phyloP scores from a whole-genome alignment of 2,888 invertebrate species.

The Caenorhabditis afra region DNA sequence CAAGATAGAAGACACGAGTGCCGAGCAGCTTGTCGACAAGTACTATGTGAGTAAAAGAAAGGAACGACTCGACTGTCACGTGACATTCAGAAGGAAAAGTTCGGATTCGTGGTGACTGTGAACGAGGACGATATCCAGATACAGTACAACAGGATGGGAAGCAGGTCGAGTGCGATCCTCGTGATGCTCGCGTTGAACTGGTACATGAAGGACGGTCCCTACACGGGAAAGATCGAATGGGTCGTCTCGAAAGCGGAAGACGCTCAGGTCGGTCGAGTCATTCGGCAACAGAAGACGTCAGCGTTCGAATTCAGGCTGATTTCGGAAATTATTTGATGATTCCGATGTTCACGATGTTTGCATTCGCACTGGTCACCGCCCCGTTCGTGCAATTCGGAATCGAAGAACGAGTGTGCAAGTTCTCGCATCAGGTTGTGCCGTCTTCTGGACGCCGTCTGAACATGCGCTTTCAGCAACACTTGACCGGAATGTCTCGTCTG shows the following conservation, averaged over 20 bases:
- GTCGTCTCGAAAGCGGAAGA: constrained; percentile 15
- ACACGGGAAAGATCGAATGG: constrained; percentile 12
- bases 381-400: constrained; percentile 29
- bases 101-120: constrained; percentile 29
- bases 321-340: not conserved
- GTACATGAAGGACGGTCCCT: constrained; percentile 16
- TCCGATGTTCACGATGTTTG: constrained; percentile 17
- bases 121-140: not conserved
- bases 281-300: too few species aligned
- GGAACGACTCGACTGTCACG: not conserved
- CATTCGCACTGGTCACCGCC: constrained; percentile 27
- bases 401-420: constrained; percentile 31
- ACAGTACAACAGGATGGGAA: constrained; percentile 1
- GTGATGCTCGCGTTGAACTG: constrained; percentile 22
- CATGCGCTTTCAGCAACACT: not conserved
- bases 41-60: constrained; percentile 15
- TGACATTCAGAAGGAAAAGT: constrained; percentile 17
- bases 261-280: not conserved
- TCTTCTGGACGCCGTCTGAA: not conserved
- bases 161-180: constrained; percentile 18
- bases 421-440: constrained; percentile 2
- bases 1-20: constrained; percentile 12
- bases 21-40: constrained; percentile 7
- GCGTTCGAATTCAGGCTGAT: not conserved
- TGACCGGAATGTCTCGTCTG: not conserved